phyloP scores from a whole-genome alignment of 2,888 invertebrate species.

The Cheilosia impressa region DNA sequence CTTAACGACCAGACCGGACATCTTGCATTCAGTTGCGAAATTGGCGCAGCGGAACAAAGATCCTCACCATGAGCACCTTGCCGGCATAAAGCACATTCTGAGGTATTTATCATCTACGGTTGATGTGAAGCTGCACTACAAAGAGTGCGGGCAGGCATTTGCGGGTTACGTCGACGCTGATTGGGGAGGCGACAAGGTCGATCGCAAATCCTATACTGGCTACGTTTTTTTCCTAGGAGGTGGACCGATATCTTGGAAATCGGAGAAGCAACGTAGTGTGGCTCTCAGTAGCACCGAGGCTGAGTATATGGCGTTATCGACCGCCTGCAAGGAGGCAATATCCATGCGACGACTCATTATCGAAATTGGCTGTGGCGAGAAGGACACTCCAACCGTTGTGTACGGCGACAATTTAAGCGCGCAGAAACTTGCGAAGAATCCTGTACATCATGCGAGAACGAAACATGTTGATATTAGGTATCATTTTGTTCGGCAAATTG shows the following conservation, averaged over 20 bases:
- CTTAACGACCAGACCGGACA: too few species aligned
- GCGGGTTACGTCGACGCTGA: too few species aligned
- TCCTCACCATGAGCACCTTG: too few species aligned
- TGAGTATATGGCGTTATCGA: slow-evolving; percentile 7
- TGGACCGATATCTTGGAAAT: too few species aligned
- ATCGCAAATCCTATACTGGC: too few species aligned
- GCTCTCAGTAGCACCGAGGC: slow-evolving; percentile 21
- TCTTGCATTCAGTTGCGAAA: too few species aligned
- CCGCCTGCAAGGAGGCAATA: slow-evolving; percentile 16
- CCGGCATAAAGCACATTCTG: too few species aligned
- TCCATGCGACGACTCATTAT: background rate
- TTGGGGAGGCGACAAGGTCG: slow-evolving; percentile 21
- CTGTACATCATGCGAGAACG: slow-evolving; percentile 24
- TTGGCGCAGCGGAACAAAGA: too few species aligned
- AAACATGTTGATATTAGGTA: slow-evolving; percentile 36
- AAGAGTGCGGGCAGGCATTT: too few species aligned
- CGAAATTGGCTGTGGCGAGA: slow-evolving; percentile 7
- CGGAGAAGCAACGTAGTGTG: slow-evolving; percentile 27
- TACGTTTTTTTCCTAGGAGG: too few species aligned
- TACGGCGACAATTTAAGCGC: slow-evolving; percentile 17
- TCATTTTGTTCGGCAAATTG: slow-evolving; percentile 32
- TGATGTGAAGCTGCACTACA: too few species aligned
- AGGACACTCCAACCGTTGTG: background rate
- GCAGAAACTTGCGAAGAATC: slow-evolving; percentile 30
- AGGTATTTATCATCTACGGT: too few species aligned